Evolutionary conservation across 2,888 invertebrate genomes (phyloP), one percentile per base, ranked within the genome.

Genomic region (Acanthosoma haemorrhoidale): DNA sequence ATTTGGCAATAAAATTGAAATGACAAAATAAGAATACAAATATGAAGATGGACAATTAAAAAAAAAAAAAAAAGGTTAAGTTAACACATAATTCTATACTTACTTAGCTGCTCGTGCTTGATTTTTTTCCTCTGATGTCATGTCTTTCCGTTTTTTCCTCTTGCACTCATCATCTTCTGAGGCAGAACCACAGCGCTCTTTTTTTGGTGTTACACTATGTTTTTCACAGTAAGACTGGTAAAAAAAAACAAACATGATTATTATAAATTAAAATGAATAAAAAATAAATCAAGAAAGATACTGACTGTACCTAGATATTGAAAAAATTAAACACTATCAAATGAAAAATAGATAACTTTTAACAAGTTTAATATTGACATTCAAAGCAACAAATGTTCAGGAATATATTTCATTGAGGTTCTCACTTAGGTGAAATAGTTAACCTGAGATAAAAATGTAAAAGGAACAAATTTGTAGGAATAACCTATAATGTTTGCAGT

Each of bases 201-300:
- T 92, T 78, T 92, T 92, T 75, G 90, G 90, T 78, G 90, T 91
- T 76, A 92, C 91, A 81, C 95, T 94, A 81, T 97, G 97, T 80
- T 96, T 96, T 78, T 94, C 92, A 83, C 97, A 97, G 81, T 95
- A 97, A 2, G 96, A 96, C 82, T 96, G 85, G n/a, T n/a, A n/a
- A n/a, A n/a, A n/a, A n/a, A n/a, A n/a, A n/a, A n/a, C n/a, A n/a
- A n/a, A n/a, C n/a, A n/a, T n/a, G n/a, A n/a, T n/a, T n/a, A n/a
- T n/a, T n/a, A n/a, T 51, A 51, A 51, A 51, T 4, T 13, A 51
- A 43, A 2, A 51, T 8, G 18, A 18, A 41, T 18, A 18, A 41
- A 41, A 41, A 1, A 39, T 39, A 16, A 39, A 6, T 15, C 15
- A 39, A 39, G 32, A 32, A 32, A 32, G 4, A 32, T 9, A 9